Conservation (phyloP, 2,113 vertebrate genomes). For the Prunella himalayana region DNA sequence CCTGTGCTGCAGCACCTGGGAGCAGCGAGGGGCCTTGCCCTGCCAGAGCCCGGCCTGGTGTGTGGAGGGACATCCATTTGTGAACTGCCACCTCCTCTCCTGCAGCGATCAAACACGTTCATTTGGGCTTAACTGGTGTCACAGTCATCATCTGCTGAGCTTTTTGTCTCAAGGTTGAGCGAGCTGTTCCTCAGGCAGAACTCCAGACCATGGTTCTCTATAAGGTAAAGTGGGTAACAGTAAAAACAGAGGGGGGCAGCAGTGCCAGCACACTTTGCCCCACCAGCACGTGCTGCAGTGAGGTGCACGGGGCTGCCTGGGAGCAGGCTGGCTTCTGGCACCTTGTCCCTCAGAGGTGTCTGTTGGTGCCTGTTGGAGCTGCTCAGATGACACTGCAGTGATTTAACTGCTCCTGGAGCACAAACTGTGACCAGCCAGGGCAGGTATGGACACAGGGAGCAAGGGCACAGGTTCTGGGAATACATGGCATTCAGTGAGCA, state of each 20-base stretch:
- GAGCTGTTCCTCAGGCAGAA: not conserved
- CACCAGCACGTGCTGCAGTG: fast-evolving
- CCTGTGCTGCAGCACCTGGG: not conserved
- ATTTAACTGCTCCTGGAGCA: not conserved
- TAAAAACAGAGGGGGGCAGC: not conserved
- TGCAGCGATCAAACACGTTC: fast-evolving
- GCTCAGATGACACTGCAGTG: not conserved
- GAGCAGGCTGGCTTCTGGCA: fast-evolving
- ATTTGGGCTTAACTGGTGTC: not conserved
- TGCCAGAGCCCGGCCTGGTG: too few relatives aligned
- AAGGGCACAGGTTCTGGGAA: not conserved
- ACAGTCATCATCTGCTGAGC: fast-evolving
- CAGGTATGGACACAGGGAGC: fast-evolving
- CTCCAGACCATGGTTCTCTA: not conserved
- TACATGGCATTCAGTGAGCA: fast-evolving
- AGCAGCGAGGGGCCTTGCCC: not conserved
- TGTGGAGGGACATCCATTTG: fast-evolving
- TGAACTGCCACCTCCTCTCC: not conserved
- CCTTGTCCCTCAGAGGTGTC: not conserved
- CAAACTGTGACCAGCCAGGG: not conserved
- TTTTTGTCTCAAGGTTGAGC: not conserved
- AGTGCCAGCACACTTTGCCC: not conserved
- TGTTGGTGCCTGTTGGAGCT: not conserved
- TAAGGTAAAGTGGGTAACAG: not conserved
- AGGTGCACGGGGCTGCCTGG: not conserved